These are phyloP conservation scores for Ophioninae sp. DNA, from an alignment of 2,888 invertebrate species.

Conservation along the genomic window DNA sequence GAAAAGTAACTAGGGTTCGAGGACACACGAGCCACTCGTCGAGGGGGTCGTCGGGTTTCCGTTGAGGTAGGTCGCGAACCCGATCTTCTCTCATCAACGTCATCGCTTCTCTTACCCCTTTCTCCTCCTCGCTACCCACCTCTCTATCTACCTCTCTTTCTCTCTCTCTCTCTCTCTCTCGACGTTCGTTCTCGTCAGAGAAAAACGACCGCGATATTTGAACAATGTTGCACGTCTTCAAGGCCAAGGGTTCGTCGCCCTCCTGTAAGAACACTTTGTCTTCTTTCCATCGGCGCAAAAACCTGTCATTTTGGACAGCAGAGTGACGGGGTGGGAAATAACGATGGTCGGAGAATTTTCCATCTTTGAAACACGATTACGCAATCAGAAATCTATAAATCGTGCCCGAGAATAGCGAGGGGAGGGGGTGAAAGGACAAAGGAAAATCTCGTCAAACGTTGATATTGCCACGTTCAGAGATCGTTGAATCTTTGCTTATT, in stretches of 20 bases:
- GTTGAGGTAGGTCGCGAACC: slow-evolving; percentile 66
- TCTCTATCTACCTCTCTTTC: slow-evolving; percentile 19
- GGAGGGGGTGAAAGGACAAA: too few relatives aligned
- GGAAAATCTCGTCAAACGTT: too few relatives aligned
- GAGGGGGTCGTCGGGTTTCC: slow-evolving; percentile 62
- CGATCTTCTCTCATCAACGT: slow-evolving; percentile 43
- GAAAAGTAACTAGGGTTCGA: slow-evolving; percentile 55
- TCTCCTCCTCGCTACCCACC: slow-evolving; percentile 24
- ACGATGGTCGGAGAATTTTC: not conserved
- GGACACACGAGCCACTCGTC: slow-evolving; percentile 52
- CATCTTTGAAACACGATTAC: not conserved
- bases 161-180: not conserved
- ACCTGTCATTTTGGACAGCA: too few relatives aligned
- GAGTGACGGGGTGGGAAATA: not conserved
- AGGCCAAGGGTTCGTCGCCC: slow-evolving; percentile 20
- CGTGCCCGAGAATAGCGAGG: not conserved
- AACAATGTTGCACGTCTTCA: slow-evolving; percentile 3
- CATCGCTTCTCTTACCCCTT: slow-evolving; percentile 30
- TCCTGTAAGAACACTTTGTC: not conserved
- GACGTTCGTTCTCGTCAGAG: not conserved
- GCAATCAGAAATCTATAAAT: not conserved
- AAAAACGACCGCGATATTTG: slow-evolving; percentile 34
- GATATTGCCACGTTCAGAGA: too few relatives aligned
- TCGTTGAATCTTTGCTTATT: too few relatives aligned
- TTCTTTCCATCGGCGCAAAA: not conserved